Percentiles rank a stretch among this genome's conserved stretches.
Conservation (phyloP, 2,888 invertebrate species). For the Resseliella maxima region DNA sequence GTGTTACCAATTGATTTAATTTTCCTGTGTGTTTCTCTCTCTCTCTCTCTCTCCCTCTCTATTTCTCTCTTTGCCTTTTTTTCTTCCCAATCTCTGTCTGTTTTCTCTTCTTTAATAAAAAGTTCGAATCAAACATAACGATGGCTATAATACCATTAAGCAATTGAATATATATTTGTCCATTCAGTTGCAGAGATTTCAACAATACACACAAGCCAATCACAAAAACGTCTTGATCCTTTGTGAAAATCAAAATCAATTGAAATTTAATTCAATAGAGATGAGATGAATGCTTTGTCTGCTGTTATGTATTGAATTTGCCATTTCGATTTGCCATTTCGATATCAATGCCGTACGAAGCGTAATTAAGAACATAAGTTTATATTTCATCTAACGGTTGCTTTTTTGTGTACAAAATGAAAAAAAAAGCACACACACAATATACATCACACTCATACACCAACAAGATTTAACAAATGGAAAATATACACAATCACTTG, state of each 20-base stretch:
- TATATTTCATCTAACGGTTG: not conserved
- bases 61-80: not conserved
- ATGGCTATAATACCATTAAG: not conserved
- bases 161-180: not conserved
- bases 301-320: not conserved
- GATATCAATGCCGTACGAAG: not conserved
- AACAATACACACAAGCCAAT: not conserved
- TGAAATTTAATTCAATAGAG: slow-evolving; percentile 4
- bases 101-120: not conserved
- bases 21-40: not conserved
- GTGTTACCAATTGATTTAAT: not conserved
- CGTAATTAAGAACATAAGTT: not conserved
- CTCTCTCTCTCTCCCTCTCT: no score
- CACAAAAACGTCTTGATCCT: not conserved
- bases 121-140: not conserved
- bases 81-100: no score
- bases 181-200: not conserved
- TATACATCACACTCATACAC: not conserved
- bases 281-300: not conserved
- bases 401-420: no score
- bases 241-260: not conserved
- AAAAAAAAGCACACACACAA: no score
- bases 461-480: not conserved
- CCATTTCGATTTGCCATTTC: not conserved
- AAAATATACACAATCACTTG: slow-evolving; percentile 21